Conservation (phyloP, 1,140 invertebrate genomes). For the Drosophila pruinosa region DNA sequence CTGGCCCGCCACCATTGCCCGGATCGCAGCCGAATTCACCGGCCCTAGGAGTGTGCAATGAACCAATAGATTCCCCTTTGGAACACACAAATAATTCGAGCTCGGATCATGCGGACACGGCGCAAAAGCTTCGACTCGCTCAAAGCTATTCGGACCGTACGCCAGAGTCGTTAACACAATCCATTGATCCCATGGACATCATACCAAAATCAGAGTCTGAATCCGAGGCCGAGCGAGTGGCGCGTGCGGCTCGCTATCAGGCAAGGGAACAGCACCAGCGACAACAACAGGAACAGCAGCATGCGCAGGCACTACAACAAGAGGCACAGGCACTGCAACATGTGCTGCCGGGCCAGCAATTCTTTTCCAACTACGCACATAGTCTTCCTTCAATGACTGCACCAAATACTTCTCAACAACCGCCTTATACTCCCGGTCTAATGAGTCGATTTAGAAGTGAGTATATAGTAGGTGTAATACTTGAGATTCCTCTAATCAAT, state of each 20-base stretch:
- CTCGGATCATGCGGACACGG: slow-evolving; percentile 52
- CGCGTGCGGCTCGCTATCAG: slow-evolving; percentile 54
- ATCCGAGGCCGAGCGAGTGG: slow-evolving; percentile 55
- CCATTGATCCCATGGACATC: slow-evolving; percentile 75
- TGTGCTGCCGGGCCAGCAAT: slow-evolving; percentile 52
- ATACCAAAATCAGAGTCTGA: slow-evolving; percentile 75
- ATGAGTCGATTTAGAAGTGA: slow-evolving; percentile 80
- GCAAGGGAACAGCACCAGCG: slow-evolving; percentile 59
- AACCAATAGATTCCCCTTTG: slow-evolving; percentile 58
- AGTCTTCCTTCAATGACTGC: slow-evolving; percentile 60
- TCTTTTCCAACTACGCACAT: slow-evolving; percentile 65
- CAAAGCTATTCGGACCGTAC: slow-evolving; percentile 62
- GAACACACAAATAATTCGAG: slow-evolving; percentile 65
- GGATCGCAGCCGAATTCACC: slow-evolving; percentile 64
- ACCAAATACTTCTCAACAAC: slow-evolving; percentile 54
- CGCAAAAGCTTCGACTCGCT: slow-evolving; percentile 55
- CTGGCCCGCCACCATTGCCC: not conserved
- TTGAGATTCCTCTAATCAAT: not conserved
- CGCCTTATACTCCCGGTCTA: slow-evolving; percentile 64
- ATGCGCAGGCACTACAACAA: slow-evolving; percentile 48
- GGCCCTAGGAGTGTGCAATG: slow-evolving; percentile 50
- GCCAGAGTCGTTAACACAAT: slow-evolving; percentile 66
- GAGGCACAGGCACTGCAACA: slow-evolving; percentile 53
- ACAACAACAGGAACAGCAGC: slow-evolving; percentile 49
- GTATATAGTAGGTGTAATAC: not conserved